These are phyloP conservation scores for Melinaea marsaeus DNA, from an alignment of 2,888 invertebrate species.

Conservation along the genomic window DNA sequence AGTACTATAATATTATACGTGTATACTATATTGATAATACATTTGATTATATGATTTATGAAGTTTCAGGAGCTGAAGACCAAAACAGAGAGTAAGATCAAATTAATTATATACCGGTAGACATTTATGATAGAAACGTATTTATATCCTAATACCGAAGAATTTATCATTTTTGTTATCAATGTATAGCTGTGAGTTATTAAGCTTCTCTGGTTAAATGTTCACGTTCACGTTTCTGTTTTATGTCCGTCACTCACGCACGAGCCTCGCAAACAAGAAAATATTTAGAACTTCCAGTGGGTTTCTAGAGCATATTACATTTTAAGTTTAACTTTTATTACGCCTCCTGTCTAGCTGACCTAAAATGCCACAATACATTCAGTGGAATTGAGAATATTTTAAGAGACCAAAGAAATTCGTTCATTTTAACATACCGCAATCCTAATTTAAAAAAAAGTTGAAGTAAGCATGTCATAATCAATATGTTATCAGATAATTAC, in stretches of 20 bases:
- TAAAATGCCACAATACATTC: not conserved
- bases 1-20: too few species aligned
- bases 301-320: slow-evolving; percentile 4
- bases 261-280: slow-evolving; percentile 29
- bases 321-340: slow-evolving; percentile 6
- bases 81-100: not conserved
- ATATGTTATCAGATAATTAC: too few species aligned
- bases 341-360: slow-evolving; percentile 3
- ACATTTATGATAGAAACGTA: slow-evolving; percentile 10
- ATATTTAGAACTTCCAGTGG: slow-evolving; percentile 14
- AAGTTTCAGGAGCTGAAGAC: too few species aligned
- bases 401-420: not conserved
- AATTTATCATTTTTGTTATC: slow-evolving; percentile 63
- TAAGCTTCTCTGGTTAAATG: slow-evolving; percentile 61
- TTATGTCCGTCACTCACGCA: slow-evolving; percentile 67
- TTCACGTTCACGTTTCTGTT: slow-evolving; percentile 56
- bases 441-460: too few species aligned
- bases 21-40: too few species aligned
- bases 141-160: slow-evolving; percentile 36
- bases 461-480: too few species aligned
- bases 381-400: not conserved
- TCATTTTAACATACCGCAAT: not conserved
- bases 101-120: not conserved
- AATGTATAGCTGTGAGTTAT: slow-evolving; percentile 64
- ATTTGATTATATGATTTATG: too few species aligned